Base-by-base conservation (phyloP, 2,113 vertebrate genomes). In the Copsychus sechellarum region DNA sequence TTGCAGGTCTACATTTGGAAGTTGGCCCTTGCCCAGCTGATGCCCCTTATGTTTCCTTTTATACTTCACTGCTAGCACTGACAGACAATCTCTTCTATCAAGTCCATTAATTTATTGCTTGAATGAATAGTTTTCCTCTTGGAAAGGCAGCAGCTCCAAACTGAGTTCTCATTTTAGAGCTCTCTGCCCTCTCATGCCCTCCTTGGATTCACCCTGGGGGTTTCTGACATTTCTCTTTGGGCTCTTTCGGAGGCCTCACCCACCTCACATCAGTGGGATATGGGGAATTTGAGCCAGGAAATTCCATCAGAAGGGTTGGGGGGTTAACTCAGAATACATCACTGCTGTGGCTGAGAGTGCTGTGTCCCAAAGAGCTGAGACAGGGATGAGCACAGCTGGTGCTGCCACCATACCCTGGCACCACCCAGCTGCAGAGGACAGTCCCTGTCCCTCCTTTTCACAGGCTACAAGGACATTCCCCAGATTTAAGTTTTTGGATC, bases 401-500 rank as follows among this genome's bases (percentile, higher is more conserved):
- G 31, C 42, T 84, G 67, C 82, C 82, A 70, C 16, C 22, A 23
- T 0, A 34, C 34, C 38, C 60, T 5, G 21, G 23, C 86, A 78
- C 36, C 69, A 36, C 11, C 38, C 16, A 2, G 47, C 42, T 34
- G 33, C 38, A 82, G 36, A 16, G 13, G 7, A 80, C 18, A 89
- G 36, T 16, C 54, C 51, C 43, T 60, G n/a, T 26, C 67, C 33
- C 72, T 33, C 5, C n/a, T 65, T 45, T 40, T 25, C 71, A 45
- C 0, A 1, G 51, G 28, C 33, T 66, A 73, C 28, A 62, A 36
- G 57, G 40, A 1, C 1, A 19, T 65, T 31, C 4, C 36, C 8
- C 13, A 53, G 12, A 31, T 1, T 47, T 24, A 13, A 20, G 4
- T 9, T 69, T 77, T 58, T 21, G 6, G 24, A 31, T 61, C 17